A percentile compares a stretch with the other conserved stretches of the same genome.
Evolutionary conservation across 2,113 vertebrate genomes (phyloP).

Genomic region (Onychostoma macrolepis): DNA sequence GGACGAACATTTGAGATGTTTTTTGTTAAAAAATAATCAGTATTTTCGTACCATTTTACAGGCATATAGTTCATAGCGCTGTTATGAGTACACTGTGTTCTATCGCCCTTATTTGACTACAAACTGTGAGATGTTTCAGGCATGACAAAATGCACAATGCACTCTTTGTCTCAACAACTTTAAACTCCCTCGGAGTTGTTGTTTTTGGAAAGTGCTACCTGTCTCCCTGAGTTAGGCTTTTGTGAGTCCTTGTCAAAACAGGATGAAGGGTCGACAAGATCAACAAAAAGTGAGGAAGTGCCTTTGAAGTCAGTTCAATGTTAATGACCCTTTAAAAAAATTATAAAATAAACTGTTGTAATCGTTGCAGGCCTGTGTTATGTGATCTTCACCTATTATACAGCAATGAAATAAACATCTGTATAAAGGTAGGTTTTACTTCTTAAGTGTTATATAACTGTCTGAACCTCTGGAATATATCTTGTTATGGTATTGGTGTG

Average conservation of each 20-base stretch:
- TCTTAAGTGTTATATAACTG: not conserved
- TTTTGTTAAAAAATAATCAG: not conserved
- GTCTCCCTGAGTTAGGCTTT: conserved; percentile 36
- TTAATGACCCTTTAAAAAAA: not conserved
- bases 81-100: conserved; percentile 34
- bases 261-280: conserved; percentile 19
- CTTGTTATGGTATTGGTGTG: not conserved
- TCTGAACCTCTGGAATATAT: not conserved
- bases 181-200: conserved; percentile 36
- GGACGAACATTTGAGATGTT: not conserved
- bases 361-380: not conserved
- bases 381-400: not conserved
- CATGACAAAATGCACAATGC: conserved; percentile 23
- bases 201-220: conserved; percentile 49
- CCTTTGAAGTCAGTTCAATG: conserved; percentile 27
- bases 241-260: conserved; percentile 48
- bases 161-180: conserved; percentile 45
- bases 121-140: not conserved
- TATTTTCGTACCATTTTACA: not conserved
- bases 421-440: not conserved
- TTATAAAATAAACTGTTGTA: not conserved
- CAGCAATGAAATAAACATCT: not conserved
- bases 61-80: not conserved
- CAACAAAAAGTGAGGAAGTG: conserved; percentile 50
- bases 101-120: not conserved